Conservation (phyloP, 2,797 vertebrate genomes). For the Odontamblyopus lacepedii region DNA sequence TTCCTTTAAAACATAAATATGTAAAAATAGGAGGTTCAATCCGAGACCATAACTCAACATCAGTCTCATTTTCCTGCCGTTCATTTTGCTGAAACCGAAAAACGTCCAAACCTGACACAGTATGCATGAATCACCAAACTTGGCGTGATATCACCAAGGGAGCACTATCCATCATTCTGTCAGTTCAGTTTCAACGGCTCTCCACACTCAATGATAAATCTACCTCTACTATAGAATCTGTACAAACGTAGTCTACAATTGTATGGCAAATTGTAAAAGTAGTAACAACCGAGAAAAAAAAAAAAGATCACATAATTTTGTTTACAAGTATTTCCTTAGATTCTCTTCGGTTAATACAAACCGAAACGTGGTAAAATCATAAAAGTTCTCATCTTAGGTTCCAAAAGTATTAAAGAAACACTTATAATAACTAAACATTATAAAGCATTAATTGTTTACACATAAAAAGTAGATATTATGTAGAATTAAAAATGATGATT, state of each 20-base stretch:
- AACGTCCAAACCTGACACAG: conserved; percentile 32
- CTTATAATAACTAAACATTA: conserved; percentile 11
- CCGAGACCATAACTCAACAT: background rate
- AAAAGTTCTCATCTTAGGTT: conserved; percentile 67
- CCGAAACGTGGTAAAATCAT: conserved; percentile 62
- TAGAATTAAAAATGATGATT: background rate
- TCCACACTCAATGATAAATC: conserved; percentile 67
- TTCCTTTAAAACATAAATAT: background rate
- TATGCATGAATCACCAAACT: conserved; percentile 37
- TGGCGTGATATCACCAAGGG: conserved; percentile 7
- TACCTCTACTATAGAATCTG: conserved; percentile 73
- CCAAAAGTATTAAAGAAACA: conserved; percentile 59
- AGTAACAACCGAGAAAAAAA: conserved; percentile 45
- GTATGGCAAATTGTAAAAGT: conserved; percentile 70
- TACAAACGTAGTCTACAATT: conserved; percentile 71
- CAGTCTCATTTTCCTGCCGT: background rate
- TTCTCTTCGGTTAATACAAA: conserved; percentile 61
- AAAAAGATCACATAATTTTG: conserved; percentile 65
- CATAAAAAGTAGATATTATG: background rate
- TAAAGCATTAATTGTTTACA: background rate
- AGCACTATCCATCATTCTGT: conserved; percentile 53
- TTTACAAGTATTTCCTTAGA: conserved; percentile 55
- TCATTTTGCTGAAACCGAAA: background rate
- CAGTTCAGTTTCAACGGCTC: conserved; percentile 68
- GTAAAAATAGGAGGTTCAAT: background rate